A percentile compares a stretch with the other conserved stretches of the same genome.
phyloP scores from a whole-genome alignment of 1,140 invertebrate species.

The Oedothorax gibbosus region DNA sequence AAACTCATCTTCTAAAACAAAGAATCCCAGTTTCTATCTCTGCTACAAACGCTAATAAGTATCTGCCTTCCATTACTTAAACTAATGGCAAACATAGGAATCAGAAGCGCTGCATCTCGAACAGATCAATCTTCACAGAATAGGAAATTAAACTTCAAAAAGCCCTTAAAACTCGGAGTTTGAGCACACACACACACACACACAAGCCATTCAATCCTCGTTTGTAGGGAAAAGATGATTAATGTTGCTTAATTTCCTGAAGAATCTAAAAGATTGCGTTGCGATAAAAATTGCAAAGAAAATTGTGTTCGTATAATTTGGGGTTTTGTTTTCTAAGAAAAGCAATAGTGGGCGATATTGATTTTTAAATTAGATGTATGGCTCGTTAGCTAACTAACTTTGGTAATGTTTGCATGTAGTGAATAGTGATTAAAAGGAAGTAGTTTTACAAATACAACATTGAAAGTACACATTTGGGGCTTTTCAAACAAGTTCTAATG shows the following conservation, averaged over 20 bases:
- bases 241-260: constrained; percentile 37
- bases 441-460: too few species aligned
- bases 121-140: constrained; percentile 8
- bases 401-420: background rate
- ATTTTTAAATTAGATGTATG: constrained; percentile 27
- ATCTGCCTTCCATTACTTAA: constrained; percentile 14
- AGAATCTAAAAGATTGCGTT: constrained; percentile 19
- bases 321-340: constrained; percentile 14
- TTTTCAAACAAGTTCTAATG: too few species aligned
- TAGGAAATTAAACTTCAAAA: constrained; percentile 41
- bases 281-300: constrained; percentile 15
- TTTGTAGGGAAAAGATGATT: constrained; percentile 34
- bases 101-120: background rate
- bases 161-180: background rate
- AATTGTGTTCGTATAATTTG: constrained; percentile 28
- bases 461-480: too few species aligned
- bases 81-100: constrained; percentile 3
- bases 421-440: too few species aligned
- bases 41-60: constrained; percentile 7
- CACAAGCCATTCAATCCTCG: background rate
- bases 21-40: background rate
- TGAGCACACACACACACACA: too few species aligned
- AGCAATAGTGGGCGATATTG: constrained; percentile 15
- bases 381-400: background rate
- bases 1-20: background rate